phyloP scores from a whole-genome alignment of 2,888 invertebrate species.

The Rhimphoctona megacephalus region DNA sequence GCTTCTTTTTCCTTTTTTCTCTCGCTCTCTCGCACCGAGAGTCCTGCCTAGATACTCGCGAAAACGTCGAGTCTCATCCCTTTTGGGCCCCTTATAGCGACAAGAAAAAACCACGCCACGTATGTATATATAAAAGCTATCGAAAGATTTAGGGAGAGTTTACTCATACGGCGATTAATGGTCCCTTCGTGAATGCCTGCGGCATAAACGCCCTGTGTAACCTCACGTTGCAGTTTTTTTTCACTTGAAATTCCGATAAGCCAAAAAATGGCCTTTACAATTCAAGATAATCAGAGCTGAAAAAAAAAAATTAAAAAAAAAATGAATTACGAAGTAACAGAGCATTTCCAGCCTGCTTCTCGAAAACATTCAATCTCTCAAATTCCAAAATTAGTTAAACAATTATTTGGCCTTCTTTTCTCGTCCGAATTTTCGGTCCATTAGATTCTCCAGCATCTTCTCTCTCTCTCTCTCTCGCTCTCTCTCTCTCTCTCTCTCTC shows the following conservation, averaged over 20 bases:
- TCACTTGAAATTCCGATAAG: neutral
- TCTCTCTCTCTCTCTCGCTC: neutral
- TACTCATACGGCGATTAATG: constrained; percentile 67
- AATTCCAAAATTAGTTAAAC: neutral
- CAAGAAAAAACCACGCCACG: constrained; percentile 71
- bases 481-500: neutral
- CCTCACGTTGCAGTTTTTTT: constrained; percentile 24
- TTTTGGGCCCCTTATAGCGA: constrained; percentile 66
- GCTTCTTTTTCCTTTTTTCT: constrained; percentile 49
- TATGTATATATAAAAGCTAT: constrained; percentile 62
- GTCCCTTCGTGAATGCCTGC: constrained; percentile 49
- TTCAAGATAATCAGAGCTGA: neutral
- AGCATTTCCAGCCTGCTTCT: neutral
- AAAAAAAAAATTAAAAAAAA: neutral
- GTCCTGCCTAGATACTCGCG: constrained; percentile 50
- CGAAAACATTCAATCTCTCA: neutral
- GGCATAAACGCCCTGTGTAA: constrained; percentile 53
- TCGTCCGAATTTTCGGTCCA: neutral
- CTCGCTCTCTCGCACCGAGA: constrained; percentile 55
- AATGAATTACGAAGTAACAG: neutral
- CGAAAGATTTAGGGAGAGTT: constrained; percentile 80
- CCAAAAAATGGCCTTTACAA: neutral
- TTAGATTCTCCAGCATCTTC: neutral
- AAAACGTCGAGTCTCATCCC: constrained; percentile 50
- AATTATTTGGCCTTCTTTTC: neutral